Conservation (phyloP, 37 sponge, comb jelly and placozoan genomes). For the Ephydatia muelleri region DNA sequence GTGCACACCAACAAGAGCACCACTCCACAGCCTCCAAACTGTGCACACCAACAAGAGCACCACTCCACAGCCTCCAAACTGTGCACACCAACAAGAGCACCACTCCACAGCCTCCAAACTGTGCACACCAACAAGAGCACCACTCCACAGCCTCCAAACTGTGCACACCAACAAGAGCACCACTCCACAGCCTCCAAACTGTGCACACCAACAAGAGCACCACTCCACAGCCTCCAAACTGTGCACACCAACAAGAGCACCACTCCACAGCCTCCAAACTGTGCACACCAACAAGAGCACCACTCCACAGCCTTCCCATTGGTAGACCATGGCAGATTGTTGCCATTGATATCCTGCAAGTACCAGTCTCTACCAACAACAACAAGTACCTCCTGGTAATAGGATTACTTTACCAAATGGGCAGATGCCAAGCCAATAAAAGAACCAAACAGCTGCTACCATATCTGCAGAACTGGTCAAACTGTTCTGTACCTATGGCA, state of each 20-base stretch:
- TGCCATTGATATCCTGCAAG: slow-evolving; percentile 48
- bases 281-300: slow-evolving; percentile 10
- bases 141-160: slow-evolving; percentile 39
- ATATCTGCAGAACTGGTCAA: slow-evolving; percentile 22
- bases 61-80: slow-evolving; percentile 34
- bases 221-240: slow-evolving; percentile 39
- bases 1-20: slow-evolving; percentile 10
- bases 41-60: slow-evolving; percentile 10
- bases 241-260: slow-evolving; percentile 10
- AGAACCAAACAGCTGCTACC: slow-evolving; percentile 38
- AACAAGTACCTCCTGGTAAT: slow-evolving; percentile 53
- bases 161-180: slow-evolving; percentile 10
- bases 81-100: slow-evolving; percentile 10
- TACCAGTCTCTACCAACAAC: slow-evolving; percentile 42
- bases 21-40: slow-evolving; percentile 33
- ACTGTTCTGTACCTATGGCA: slow-evolving; percentile 24
- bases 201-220: slow-evolving; percentile 10
- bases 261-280: slow-evolving; percentile 39
- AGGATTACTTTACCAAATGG: slow-evolving; percentile 72
- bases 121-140: slow-evolving; percentile 10
- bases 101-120: slow-evolving; percentile 39
- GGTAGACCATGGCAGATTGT: slow-evolving; percentile 20
- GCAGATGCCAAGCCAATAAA: slow-evolving; percentile 54
- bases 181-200: slow-evolving; percentile 39
- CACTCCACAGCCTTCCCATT: slow-evolving; percentile 18